Conservation (phyloP, 2,888 invertebrate genomes). For the Deilephila elpenor region DNA sequence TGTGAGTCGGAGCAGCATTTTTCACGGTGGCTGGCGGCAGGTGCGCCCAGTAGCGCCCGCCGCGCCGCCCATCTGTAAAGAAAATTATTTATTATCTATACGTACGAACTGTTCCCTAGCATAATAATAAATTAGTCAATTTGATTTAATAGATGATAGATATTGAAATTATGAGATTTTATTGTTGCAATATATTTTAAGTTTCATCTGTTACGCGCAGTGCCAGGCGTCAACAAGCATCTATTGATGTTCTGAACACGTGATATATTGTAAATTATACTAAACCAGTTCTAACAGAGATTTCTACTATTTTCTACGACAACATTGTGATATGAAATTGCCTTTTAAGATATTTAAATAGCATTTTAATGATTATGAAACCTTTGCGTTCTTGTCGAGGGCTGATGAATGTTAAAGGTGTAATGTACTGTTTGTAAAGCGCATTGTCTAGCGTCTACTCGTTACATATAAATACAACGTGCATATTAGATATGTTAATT, state of each 20-base stretch:
- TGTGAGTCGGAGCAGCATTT: constrained; percentile 19
- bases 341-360: constrained; percentile 55
- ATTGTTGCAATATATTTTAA: constrained; percentile 64
- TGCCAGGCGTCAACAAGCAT: constrained; percentile 46
- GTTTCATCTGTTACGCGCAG: constrained; percentile 54
- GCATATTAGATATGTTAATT: constrained; percentile 64
- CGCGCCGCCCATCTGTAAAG: not conserved
- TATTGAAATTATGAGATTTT: constrained; percentile 70
- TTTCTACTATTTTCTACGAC: constrained; percentile 39
- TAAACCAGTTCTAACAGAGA: constrained; percentile 24
- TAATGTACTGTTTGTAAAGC: constrained; percentile 22
- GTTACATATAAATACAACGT: constrained; percentile 53
- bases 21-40: constrained; percentile 14
- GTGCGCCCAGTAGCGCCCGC: not conserved
- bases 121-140: constrained; percentile 76
- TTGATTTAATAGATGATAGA: constrained; percentile 57
- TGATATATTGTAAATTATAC: constrained; percentile 25
- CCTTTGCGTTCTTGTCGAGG: constrained; percentile 29
- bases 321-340: constrained; percentile 76
- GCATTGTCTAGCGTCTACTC: constrained; percentile 34
- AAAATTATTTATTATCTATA: constrained; percentile 46
- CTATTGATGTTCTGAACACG: not conserved
- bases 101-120: constrained; percentile 35
- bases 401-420: constrained; percentile 25
- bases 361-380: constrained; percentile 37